Conservation (phyloP, 1,140 invertebrate genomes). For the Zelostemma sp. region DNA sequence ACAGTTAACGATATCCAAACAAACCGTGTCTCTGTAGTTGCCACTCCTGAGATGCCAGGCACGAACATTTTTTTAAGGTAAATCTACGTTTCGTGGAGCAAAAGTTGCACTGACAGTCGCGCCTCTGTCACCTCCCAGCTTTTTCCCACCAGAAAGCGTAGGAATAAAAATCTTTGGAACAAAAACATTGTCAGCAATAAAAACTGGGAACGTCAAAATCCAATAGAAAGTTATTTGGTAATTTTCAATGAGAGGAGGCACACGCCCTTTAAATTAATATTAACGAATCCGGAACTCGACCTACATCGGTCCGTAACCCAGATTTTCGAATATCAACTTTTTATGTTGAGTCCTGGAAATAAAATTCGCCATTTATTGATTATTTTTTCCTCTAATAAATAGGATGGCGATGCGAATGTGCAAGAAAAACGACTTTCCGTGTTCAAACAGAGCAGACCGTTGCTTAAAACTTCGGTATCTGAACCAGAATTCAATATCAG, state of each 20-base stretch:
- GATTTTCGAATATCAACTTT: not conserved
- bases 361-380: not conserved
- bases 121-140: not conserved
- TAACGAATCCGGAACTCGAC: not conserved
- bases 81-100: conserved; percentile 13
- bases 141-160: too few relatives aligned
- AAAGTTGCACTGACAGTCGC: conserved; percentile 6
- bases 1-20: conserved; percentile 64
- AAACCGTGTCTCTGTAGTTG: conserved; percentile 40
- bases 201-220: not conserved
- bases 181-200: not conserved
- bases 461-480: conserved; percentile 20
- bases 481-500: conserved; percentile 23
- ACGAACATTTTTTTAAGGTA: conserved; percentile 32
- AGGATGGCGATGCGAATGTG: not conserved
- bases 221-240: not conserved
- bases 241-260: not conserved
- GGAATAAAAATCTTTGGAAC: too few relatives aligned
- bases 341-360: not conserved
- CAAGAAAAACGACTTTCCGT: conserved; percentile 1
- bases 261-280: not conserved
- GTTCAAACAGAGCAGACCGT: conserved; percentile 40
- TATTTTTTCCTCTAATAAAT: not conserved
- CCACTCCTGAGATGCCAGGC: conserved; percentile 33
- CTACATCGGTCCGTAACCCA: not conserved